Conservation (phyloP, 2,797 vertebrate species). For the Sebastes nivosus region DNA sequence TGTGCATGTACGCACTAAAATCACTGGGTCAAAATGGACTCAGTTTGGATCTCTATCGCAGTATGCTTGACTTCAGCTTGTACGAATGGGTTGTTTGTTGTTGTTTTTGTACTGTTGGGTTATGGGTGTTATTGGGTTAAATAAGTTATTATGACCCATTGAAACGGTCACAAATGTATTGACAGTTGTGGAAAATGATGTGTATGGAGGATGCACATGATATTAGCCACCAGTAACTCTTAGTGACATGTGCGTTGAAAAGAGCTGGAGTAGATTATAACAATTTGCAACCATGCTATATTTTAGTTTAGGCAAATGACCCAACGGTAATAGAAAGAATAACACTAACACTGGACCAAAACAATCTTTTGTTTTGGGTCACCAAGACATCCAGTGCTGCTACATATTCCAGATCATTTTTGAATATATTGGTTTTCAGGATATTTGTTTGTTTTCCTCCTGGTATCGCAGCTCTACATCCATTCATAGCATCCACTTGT, state of each 20-base stretch:
- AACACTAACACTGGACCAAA: not conserved
- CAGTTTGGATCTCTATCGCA: no score
- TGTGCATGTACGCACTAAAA: no score
- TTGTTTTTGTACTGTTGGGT: not conserved
- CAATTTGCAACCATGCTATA: not conserved
- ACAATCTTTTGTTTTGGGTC: not conserved
- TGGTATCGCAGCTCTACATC: not conserved
- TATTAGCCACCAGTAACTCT: not conserved
- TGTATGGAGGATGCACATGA: not conserved
- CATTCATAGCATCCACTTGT: not conserved
- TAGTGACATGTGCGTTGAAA: not conserved
- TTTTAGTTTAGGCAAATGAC: not conserved
- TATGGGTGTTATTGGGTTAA: not conserved
- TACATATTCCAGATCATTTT: not conserved
- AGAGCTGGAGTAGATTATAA: not conserved
- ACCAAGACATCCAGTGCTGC: not conserved
- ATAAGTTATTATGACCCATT: not conserved
- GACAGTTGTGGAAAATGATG: not conserved
- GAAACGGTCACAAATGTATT: not conserved
- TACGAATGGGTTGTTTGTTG: not conserved
- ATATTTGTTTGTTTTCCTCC: not conserved
- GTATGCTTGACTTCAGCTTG: not conserved
- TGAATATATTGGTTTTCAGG: not conserved
- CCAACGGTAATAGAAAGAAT: not conserved
- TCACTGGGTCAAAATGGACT: not conserved